Base-by-base conservation (phyloP, 2,888 invertebrate genomes). In the Synergus umbraculus region DNA sequence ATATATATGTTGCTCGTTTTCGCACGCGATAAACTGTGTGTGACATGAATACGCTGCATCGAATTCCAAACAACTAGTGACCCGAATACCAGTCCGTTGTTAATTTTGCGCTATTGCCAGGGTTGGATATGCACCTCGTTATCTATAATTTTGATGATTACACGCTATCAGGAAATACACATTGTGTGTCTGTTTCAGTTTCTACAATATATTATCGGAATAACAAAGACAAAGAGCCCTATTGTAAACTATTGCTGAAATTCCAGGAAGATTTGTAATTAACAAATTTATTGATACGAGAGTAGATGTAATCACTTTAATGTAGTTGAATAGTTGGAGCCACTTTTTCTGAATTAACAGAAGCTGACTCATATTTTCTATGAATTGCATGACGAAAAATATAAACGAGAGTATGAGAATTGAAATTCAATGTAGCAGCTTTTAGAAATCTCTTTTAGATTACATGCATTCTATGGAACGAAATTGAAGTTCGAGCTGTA, bases 11-110 rank as follows among this genome's bases (percentile, higher is more conserved):
- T 69, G 37, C 37, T 69, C 49, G 49, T 69, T 69, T 46, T 54
- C 49, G 37, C 37, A 73, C 54, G 73, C 49, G 54, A 73, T 73
- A 73, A 73, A 73, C 54, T 73, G 73, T 41, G 10, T 73, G 54
- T 37, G 54, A 73, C 54, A 58, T 73, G 73, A 80, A 83, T 80
- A 82, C 76, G 77, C 22, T 76, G 79, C 80, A 83, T 81, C 79
- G 78, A 82, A 83, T 82, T 82, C 82, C 79, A 79, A 78, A 81
- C 81, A 80, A 69, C 78, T 82, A 79, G 73, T 82, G 82, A 83
- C 82, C 83, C 82, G 77, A 81, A 83, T 83, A 79, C 81, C 78
- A 78, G 67, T 54, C 64, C 78, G 79, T 76, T 78, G 76, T 77
- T 81, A 83, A 81, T 83, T 73, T 73, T 58, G 73, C 54, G 37